Conservation (phyloP, 2,113 vertebrate species). For the Brachypteracias leptosomus region DNA sequence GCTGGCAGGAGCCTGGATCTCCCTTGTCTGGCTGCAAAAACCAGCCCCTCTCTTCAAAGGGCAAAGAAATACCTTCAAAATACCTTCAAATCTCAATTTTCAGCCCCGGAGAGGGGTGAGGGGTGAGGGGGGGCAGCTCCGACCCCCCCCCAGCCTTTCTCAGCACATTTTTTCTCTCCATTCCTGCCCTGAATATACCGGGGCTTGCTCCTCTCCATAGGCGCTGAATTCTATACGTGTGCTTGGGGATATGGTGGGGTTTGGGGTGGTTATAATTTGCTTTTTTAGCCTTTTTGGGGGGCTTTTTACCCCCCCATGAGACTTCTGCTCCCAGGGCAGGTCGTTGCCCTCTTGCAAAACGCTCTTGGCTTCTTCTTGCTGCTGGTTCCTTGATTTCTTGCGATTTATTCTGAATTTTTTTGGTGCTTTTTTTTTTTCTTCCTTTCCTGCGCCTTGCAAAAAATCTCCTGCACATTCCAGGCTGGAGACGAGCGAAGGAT, state of each 20-base stretch:
- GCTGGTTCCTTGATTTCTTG: background rate
- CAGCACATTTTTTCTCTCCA: background rate
- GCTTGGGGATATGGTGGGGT: background rate
- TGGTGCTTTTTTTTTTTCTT: background rate
- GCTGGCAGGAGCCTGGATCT: background rate
- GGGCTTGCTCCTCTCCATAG: background rate
- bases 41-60: background rate
- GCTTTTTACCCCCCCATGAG: background rate
- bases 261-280: too few relatives aligned
- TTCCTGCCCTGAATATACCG: background rate
- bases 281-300: background rate
- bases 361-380: background rate
- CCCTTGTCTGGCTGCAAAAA: background rate
- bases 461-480: slow-evolving; percentile 8
- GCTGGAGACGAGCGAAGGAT: background rate
- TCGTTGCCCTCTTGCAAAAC: background rate
- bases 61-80: slow-evolving; percentile 6
- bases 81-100: background rate
- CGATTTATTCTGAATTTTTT: background rate
- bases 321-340: background rate
- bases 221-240: background rate
- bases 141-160: background rate
- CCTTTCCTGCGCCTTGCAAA: background rate
- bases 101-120: background rate
- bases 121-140: background rate